Conservation (phyloP, 2,113 vertebrate species). For the Lepus americanus region DNA sequence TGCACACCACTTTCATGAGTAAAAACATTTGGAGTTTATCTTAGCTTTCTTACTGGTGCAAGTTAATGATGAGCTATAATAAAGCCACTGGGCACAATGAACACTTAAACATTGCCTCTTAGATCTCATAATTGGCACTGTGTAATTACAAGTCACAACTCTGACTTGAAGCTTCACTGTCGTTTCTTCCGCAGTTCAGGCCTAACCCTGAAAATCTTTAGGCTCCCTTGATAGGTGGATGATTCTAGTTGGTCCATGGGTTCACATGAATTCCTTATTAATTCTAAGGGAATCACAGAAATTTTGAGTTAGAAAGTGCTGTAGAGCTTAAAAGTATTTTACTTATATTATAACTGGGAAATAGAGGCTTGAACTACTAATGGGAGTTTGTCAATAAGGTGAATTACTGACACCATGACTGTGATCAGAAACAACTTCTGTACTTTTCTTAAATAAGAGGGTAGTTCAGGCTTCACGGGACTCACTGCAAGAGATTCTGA, state of each 20-base stretch:
- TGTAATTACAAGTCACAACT: neutral
- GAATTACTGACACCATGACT: neutral
- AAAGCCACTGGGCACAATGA: neutral
- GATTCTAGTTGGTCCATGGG: neutral
- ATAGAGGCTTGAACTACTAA: neutral
- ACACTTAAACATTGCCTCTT: neutral
- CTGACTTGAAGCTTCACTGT: neutral
- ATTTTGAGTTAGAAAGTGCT: neutral
- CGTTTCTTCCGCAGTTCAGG: neutral
- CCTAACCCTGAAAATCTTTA: neutral
- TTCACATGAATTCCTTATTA: constrained; percentile 12
- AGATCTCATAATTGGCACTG: neutral
- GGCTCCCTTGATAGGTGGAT: neutral
- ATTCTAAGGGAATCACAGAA: neutral
- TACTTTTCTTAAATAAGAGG: neutral
- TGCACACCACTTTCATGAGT: neutral
- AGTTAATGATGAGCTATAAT: neutral
- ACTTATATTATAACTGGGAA: neutral
- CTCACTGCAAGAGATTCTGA: neutral
- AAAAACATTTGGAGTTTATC: neutral
- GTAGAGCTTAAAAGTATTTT: neutral
- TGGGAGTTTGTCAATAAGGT: neutral
- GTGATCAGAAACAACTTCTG: neutral
- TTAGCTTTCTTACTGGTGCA: neutral
- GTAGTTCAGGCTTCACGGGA: neutral